Evolutionary conservation across 2,888 invertebrate genomes (phyloP).

Genomic region (Aspidiotus rigidus): DNA sequence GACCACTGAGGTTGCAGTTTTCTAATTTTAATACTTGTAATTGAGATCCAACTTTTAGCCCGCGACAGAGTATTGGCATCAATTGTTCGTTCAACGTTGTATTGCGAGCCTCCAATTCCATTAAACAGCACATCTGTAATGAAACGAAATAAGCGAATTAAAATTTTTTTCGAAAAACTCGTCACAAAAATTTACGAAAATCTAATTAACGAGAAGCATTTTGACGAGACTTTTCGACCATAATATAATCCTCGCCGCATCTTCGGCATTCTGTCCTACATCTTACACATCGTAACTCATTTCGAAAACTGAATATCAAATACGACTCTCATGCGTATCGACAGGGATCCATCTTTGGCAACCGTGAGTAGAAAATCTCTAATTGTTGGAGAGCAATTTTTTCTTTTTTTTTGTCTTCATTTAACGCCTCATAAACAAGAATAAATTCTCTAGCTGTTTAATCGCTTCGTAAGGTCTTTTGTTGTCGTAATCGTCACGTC

Average conservation of each 20-base stretch:
- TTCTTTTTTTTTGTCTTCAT: no score
- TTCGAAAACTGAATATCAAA: no score
- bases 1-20: constrained; percentile 62
- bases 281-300: no score
- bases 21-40: constrained; percentile 69
- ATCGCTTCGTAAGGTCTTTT: no score
- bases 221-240: neutral
- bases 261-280: no score
- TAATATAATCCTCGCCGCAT: neutral
- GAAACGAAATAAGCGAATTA: neutral
- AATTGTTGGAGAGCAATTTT: no score
- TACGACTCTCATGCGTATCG: no score
- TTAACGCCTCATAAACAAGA: no score
- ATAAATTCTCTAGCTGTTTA: no score
- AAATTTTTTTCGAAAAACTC: neutral
- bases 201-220: neutral
- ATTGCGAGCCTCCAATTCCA: constrained; percentile 57
- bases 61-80: constrained; percentile 62
- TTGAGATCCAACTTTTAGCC: constrained; percentile 60
- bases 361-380: no score
- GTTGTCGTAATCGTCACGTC: no score
- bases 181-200: neutral
- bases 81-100: constrained; percentile 57
- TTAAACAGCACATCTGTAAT: constrained; percentile 58
- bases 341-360: no score